Evolutionary conservation across 2,888 invertebrate genomes (phyloP), one percentile per base, ranked within the genome.

Genomic region (Rhagium mordax): DNA sequence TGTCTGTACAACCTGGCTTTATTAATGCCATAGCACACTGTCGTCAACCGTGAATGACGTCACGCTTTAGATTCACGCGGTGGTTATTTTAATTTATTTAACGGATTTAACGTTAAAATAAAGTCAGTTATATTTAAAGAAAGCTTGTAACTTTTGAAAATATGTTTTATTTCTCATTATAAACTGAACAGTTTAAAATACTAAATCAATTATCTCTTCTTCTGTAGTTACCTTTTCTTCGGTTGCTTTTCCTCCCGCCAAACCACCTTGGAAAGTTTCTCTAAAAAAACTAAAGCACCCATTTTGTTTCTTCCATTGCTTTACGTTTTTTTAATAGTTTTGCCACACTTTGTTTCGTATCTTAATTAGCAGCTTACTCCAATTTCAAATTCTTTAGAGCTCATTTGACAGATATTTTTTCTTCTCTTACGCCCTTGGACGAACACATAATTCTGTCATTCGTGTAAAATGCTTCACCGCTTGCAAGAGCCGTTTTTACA

Each of bases 321-420:
- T n/a, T 21, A 48, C 18, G 48, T 62, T 48, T 48, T 24, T 62
- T 13, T 21, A 62, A 47, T 27, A 62, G 24, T 48, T 62, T 62
- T 1, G 48, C 20, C 8, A 48, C 48, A 47, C 47, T 62, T 20
- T n/a, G 13, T 15, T 62, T 20, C 27, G 48, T 62, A n/a, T 62
- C 48, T 16, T 24, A 48, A 2, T 62, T 62, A 20, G 48, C 47
- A 47, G 48, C n/a, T n/a, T 5, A 62, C 62, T n/a, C 62, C 62
- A 62, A 24, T 48, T 13, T 48, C 15, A 1, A 24, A 10, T 8
- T 47, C 24, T 10, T 24, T 62, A 48, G 62, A 27, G 0, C 8
- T 24, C 21, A 61, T 61, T 15, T 21, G 61, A 2, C 10, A 53
- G 21, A 53, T 20, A 20, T 62, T 48, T 62, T 48, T 27, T 47